Conservation (phyloP, 2,888 invertebrate genomes). For the Drosophila rubida region DNA sequence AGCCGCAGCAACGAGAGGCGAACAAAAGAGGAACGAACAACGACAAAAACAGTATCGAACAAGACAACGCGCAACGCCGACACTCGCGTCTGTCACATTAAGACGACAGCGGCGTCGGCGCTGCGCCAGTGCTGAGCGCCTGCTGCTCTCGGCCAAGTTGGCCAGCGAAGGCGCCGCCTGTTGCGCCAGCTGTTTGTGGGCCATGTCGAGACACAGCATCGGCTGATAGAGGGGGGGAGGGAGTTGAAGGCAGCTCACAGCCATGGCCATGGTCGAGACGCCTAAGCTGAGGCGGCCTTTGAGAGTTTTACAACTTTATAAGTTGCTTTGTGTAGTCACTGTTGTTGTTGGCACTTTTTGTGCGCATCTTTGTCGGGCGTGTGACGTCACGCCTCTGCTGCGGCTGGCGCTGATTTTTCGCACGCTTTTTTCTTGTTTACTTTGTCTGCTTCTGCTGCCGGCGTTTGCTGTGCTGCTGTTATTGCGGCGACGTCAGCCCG, state of each 20-base stretch:
- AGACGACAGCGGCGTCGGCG: conserved; percentile 37
- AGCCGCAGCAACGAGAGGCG: conserved; percentile 3
- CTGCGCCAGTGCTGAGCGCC: conserved; percentile 64
- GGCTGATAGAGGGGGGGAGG: too few species aligned
- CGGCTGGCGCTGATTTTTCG: conserved; percentile 50
- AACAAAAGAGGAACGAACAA: conserved; percentile 9
- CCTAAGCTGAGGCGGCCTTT: conserved; percentile 56
- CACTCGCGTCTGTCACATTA: conserved; percentile 63
- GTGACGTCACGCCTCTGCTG: conserved; percentile 52
- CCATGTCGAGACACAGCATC: conserved; percentile 28
- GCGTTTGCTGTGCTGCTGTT: conserved; percentile 72
- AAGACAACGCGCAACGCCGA: conserved; percentile 16
- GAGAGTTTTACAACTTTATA: conserved; percentile 70
- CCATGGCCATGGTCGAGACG: conserved; percentile 69
- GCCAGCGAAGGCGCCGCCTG: conserved; percentile 69
- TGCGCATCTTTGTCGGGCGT: conserved; percentile 62
- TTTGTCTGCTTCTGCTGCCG: conserved; percentile 34
- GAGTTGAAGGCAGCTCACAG: conserved; percentile 37
- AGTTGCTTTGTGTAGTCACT: conserved; percentile 39
- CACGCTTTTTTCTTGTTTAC: conserved; percentile 46
- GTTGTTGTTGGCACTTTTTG: conserved; percentile 49
- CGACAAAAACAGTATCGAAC: not conserved
- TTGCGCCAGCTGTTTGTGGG: conserved; percentile 55
- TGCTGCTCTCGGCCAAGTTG: conserved; percentile 73
- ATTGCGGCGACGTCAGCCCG: conserved; percentile 52